Evolutionary conservation across 2,797 vertebrate species (phyloP).

Genomic region (Falco biarmicus): DNA sequence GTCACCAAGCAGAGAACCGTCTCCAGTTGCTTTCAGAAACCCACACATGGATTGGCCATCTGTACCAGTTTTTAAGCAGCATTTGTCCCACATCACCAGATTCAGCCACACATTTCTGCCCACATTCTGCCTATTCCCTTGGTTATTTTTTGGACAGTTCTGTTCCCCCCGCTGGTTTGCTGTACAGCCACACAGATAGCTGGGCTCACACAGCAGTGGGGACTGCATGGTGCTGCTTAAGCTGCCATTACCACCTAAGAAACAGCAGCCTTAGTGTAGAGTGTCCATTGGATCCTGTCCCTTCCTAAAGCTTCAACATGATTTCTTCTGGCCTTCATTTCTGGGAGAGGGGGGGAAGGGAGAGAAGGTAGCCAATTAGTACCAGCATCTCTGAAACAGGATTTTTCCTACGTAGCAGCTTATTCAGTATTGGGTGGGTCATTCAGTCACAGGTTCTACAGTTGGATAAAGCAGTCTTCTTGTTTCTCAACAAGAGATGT

Average conservation of each 20-base stretch:
- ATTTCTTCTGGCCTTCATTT: background rate
- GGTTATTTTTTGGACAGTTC: background rate
- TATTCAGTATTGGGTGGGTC: background rate
- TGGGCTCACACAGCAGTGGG: background rate
- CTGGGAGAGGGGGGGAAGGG: background rate
- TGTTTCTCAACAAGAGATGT: background rate
- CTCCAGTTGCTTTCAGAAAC: background rate
- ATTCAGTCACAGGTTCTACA: background rate
- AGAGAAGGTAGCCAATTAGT: background rate
- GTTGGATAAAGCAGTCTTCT: background rate
- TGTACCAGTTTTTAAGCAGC: background rate
- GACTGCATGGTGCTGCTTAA: background rate
- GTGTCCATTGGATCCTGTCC: background rate
- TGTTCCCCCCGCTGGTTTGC: background rate
- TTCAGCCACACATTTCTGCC: background rate
- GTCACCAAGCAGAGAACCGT: background rate
- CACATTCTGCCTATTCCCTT: background rate
- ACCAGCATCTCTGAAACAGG: background rate
- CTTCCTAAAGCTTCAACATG: background rate
- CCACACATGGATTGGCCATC: background rate
- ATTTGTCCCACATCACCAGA: background rate
- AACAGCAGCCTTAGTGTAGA: background rate
- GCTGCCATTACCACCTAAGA: background rate
- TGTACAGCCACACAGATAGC: background rate
- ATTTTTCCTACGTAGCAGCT: background rate